Percentiles rank a stretch among this genome's conserved stretches.
Evolutionary conservation across 1,140 invertebrate species (phyloP).

Genomic region (Brachionus koreanus): DNA sequence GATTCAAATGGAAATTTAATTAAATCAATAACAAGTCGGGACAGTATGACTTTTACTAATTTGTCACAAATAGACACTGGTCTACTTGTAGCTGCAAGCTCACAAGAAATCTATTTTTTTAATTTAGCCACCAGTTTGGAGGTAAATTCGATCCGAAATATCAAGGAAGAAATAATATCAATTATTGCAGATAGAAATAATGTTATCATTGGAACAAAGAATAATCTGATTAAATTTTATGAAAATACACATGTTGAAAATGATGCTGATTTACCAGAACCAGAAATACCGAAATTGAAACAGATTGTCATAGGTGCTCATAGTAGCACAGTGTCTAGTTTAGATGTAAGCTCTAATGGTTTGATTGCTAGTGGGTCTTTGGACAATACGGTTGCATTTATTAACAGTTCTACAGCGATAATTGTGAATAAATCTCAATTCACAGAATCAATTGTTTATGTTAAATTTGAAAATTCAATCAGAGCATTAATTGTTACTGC

Average conservation of each 20-base stretch:
- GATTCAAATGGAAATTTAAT: neutral
- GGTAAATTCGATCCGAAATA: neutral
- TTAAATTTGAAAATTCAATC: neutral
- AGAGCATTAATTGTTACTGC: neutral
- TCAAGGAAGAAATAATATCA: neutral
- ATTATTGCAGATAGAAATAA: neutral
- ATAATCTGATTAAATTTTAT: neutral
- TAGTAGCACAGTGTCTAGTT: neutral
- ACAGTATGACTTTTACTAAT: neutral
- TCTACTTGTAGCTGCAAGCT: neutral
- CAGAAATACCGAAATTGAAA: neutral
- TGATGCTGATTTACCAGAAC: neutral
- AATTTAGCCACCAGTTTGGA: neutral
- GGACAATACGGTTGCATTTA: neutral
- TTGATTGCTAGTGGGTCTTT: neutral
- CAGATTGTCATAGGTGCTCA: neutral
- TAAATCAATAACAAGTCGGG: neutral
- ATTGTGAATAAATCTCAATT: neutral
- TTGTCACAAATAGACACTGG: neutral
- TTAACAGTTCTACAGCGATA: neutral
- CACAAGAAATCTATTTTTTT: neutral
- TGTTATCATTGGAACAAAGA: neutral
- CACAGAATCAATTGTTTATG: neutral
- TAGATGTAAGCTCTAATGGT: neutral
- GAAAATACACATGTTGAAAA: neutral